Evolutionary conservation across 1,140 invertebrate species (phyloP).

Genomic region (Antheraea mylitta): DNA sequence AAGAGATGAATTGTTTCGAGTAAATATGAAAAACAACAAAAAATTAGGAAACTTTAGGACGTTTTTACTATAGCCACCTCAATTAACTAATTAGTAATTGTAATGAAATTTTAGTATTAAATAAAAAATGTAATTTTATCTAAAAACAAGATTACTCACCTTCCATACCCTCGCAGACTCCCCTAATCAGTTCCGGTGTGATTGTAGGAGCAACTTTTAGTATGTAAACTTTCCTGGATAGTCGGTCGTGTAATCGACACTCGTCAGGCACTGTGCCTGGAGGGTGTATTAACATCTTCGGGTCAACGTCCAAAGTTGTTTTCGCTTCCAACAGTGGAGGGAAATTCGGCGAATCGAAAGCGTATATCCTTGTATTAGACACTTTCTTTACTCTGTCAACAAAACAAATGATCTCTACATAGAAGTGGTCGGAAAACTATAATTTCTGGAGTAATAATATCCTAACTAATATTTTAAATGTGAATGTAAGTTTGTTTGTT

Average conservation of each 20-base stretch:
- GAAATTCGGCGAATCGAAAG: conserved; percentile 95
- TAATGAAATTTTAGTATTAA: no score
- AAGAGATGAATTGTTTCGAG: no score
- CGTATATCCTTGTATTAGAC: conserved; percentile 90
- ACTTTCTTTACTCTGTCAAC: conserved; percentile 87
- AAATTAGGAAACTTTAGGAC: no score
- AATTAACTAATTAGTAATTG: no score
- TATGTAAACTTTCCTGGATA: conserved; percentile 92
- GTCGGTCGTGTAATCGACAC: conserved; percentile 83
- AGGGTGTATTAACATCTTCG: conserved; percentile 60
- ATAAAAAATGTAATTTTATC: no score
- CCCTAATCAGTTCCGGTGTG: conserved; percentile 86
- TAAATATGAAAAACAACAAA: no score
- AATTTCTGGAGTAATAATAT: neutral
- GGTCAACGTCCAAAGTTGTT: conserved; percentile 57
- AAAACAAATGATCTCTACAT: conserved; percentile 8
- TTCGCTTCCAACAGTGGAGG: conserved; percentile 82
- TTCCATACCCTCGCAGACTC: conserved; percentile 57
- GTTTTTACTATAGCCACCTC: no score
- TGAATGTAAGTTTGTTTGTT: no score
- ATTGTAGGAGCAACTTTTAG: conserved; percentile 95
- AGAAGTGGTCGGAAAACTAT: neutral
- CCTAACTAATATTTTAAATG: no score
- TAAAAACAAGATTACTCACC: conserved; percentile 31
- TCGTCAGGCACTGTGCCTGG: conserved; percentile 55